phyloP scores from a whole-genome alignment of 2,888 invertebrate species.

The Hypena proboscidalis region DNA sequence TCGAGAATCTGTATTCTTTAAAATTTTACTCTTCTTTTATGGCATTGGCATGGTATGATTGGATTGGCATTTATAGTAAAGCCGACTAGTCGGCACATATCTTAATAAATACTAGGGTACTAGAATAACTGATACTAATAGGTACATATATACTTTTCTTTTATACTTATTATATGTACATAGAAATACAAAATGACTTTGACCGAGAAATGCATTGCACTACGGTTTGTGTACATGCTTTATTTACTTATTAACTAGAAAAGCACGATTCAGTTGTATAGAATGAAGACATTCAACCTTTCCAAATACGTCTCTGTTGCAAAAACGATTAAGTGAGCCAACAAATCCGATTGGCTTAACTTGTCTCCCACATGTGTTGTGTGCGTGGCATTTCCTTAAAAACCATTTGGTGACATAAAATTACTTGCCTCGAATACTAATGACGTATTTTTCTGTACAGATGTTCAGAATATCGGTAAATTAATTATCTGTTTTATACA shows the following conservation, averaged over 20 bases:
- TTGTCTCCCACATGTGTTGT: constrained; percentile 21
- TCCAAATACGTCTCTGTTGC: constrained; percentile 5
- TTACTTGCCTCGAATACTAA: constrained; percentile 6
- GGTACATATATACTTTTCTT: too few species aligned
- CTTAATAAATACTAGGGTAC: too few species aligned
- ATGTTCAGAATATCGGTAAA: not conserved
- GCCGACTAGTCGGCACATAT: too few species aligned
- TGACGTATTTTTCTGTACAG: not conserved
- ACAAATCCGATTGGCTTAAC: constrained; percentile 21
- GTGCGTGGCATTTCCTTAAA: constrained; percentile 10
- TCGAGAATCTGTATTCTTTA: constrained; percentile 7
- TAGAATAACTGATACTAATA: too few species aligned
- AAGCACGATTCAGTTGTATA: constrained; percentile 4
- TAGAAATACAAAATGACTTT: too few species aligned
- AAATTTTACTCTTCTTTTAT: too few species aligned
- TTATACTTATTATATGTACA: too few species aligned
- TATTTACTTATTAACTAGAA: constrained; percentile 5
- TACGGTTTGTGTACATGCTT: too few species aligned
- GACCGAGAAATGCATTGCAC: too few species aligned
- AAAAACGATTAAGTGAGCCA: constrained; percentile 21
- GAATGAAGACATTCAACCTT: constrained; percentile 10
- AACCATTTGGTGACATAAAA: constrained; percentile 17
- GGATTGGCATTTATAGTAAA: too few species aligned
- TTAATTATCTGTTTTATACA: not conserved
- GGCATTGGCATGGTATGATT: too few species aligned